Percentiles rank a stretch among this genome's conserved stretches.
These are phyloP conservation scores for Etheostoma spectabile DNA, from an alignment of 2,113 vertebrate genomes.

Conservation along the genomic window DNA sequence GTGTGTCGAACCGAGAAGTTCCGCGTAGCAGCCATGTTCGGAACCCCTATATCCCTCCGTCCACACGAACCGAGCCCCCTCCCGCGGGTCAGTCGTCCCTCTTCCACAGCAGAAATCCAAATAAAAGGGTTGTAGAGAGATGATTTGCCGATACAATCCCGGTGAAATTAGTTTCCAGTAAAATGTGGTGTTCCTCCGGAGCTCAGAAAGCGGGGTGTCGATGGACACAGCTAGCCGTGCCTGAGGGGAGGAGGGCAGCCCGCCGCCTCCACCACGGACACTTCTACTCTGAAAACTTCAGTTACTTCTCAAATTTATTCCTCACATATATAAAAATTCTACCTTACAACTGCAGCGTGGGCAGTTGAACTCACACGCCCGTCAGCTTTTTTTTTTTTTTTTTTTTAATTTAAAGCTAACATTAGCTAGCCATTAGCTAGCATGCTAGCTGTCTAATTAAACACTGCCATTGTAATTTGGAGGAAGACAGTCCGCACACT, in stretches of 20 bases:
- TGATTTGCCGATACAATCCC: conserved; percentile 48
- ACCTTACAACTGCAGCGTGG: not conserved
- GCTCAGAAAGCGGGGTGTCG: conserved; percentile 46
- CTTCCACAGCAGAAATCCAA: conserved; percentile 68
- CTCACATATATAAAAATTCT: not conserved
- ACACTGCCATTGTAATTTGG: conserved; percentile 65
- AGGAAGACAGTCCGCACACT: conserved; percentile 63
- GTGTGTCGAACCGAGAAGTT: conserved; percentile 79
- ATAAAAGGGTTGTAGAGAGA: not conserved
- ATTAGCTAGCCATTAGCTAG: conserved; percentile 70
- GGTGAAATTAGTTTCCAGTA: conserved; percentile 43
- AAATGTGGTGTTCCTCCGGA: conserved; percentile 50
- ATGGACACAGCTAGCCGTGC: conserved; percentile 68
- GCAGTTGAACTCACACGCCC: not conserved
- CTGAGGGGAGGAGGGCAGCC: conserved; percentile 67
- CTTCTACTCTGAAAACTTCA: not conserved
- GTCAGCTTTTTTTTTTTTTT: conserved; percentile 19
- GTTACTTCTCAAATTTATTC: not conserved
- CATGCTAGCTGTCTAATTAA: conserved; percentile 73
- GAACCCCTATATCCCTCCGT: conserved; percentile 79
- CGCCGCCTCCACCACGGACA: conserved; percentile 54
- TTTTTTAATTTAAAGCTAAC: conserved; percentile 67
- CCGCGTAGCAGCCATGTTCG: conserved; percentile 85
- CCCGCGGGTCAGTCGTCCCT: conserved; percentile 74
- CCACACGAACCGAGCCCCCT: conserved; percentile 82